Base-by-base conservation (phyloP, 1,140 invertebrate species). In the Palaemon carinicauda region DNA sequence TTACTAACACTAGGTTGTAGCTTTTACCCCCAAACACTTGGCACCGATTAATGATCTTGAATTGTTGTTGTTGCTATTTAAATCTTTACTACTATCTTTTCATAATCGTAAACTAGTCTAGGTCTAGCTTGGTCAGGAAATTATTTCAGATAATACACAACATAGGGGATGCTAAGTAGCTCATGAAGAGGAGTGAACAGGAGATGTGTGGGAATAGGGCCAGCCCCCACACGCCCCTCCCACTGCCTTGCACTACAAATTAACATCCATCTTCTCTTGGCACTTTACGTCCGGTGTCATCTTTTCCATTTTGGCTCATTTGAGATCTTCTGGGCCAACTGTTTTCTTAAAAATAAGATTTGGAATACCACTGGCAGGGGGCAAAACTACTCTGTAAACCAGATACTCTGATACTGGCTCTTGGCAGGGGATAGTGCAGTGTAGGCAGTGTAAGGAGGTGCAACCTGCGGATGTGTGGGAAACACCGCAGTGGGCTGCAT, bases 381-480 rank as follows among this genome's bases (percentile, higher is more conserved):
- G n/a, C 56, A 65, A 21, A 27, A 65, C 92, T 93, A 94, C 91
- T 95, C 95, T 87, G 95, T 94, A 92, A 95, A 96, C 95, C 95
- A 96, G 89, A 96, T 93, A 52, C 90, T 90, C 91, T 95, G 95
- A 90, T 95, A 95, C 90, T 95, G 95, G 93, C 94, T 90, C 91
- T 95, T 95, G 78, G 94, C 94, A 74, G 95, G 95, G 90, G 95
- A 95, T 74, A 96, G 92, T 21, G 95, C 94, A 14, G 93, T 93
- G 91, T 95, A 94, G 69, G 94, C 94, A 90, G 90, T 90, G n/a
- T 91, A 90, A 17, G 91, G 90, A 87, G 91, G 85, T 31, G 87
- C 89, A 41, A 94, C 94, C 90, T 94, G 94, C 81, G 94, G 92
- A 89, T 94, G 94, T 31, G 94, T 92, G 86, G 93, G 94, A 90